Conservation (phyloP, 2,113 vertebrate species). For the Paradoxurus hermaphroditus region DNA sequence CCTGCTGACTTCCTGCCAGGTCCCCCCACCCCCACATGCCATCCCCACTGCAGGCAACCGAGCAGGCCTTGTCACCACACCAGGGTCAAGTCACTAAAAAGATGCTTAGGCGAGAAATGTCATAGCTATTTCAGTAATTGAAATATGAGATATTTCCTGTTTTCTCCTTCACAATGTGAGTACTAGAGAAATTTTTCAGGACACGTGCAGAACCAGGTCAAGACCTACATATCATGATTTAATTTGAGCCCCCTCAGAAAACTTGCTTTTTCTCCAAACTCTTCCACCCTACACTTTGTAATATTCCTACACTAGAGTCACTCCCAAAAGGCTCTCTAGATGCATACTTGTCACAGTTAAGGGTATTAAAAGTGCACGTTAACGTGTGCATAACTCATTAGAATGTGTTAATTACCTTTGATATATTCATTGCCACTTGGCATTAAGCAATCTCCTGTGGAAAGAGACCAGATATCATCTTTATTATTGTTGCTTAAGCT, state of each 20-base stretch:
- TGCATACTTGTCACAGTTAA: not conserved
- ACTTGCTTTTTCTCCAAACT: not conserved
- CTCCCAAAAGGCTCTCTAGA: not conserved
- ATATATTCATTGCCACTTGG: not conserved
- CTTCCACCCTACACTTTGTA: not conserved
- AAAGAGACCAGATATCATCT: not conserved
- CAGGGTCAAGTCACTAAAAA: not conserved
- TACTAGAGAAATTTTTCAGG: not conserved
- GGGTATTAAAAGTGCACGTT: not conserved
- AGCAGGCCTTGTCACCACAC: not conserved
- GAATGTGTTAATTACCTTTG: not conserved
- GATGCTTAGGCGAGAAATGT: not conserved
- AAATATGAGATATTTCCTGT: not conserved
- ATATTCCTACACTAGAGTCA: not conserved
- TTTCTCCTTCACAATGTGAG: not conserved
- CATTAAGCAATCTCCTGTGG: not conserved
- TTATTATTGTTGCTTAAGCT: not conserved
- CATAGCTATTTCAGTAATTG: not conserved
- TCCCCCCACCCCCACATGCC: not conserved
- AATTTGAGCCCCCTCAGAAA: not conserved
- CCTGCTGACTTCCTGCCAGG: not conserved
- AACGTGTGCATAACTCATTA: not conserved
- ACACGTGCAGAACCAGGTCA: not conserved
- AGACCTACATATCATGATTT: not conserved
- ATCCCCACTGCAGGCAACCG: fast-evolving